A percentile compares a stretch with the other conserved stretches of the same genome.
phyloP scores from a whole-genome alignment of 2,113 vertebrate genomes.

The Cinclus cinclus region DNA sequence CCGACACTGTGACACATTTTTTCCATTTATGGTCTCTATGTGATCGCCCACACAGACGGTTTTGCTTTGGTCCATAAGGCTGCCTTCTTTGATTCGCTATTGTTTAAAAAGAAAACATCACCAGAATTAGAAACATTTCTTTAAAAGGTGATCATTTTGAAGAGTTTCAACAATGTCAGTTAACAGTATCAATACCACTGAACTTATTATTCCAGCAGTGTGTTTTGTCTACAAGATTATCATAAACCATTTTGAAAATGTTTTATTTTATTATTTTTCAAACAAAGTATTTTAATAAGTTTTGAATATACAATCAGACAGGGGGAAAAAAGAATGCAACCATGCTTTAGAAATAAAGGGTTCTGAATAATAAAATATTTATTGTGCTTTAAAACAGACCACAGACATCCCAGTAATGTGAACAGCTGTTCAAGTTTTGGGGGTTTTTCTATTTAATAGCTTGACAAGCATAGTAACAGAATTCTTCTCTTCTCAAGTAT shows the following conservation, averaged over 20 bases:
- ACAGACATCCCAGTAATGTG: background rate
- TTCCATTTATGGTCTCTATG: constrained; percentile 90
- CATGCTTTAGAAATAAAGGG: background rate
- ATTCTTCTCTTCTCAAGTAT: background rate
- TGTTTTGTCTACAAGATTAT: background rate
- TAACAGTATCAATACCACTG: background rate
- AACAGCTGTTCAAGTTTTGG: background rate
- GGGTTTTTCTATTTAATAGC: background rate
- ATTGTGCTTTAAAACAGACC: background rate
- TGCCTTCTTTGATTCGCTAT: constrained; percentile 91
- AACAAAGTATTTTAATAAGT: background rate
- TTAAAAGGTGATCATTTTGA: background rate
- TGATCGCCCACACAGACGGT: constrained; percentile 89
- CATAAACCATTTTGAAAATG: background rate
- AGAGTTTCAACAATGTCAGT: background rate
- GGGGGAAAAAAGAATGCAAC: background rate
- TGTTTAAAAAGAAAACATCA: background rate
- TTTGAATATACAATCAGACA: background rate
- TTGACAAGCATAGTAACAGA: background rate
- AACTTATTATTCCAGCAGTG: background rate
- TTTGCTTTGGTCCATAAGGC: constrained; percentile 85
- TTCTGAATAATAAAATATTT: background rate
- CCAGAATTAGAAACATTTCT: background rate
- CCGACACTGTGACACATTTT: constrained; percentile 79
- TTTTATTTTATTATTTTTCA: background rate